A percentile compares a stretch with the other conserved stretches of the same genome.
These are phyloP conservation scores for Aix galericulata DNA, from an alignment of 2,113 vertebrate genomes.

Conservation along the genomic window DNA sequence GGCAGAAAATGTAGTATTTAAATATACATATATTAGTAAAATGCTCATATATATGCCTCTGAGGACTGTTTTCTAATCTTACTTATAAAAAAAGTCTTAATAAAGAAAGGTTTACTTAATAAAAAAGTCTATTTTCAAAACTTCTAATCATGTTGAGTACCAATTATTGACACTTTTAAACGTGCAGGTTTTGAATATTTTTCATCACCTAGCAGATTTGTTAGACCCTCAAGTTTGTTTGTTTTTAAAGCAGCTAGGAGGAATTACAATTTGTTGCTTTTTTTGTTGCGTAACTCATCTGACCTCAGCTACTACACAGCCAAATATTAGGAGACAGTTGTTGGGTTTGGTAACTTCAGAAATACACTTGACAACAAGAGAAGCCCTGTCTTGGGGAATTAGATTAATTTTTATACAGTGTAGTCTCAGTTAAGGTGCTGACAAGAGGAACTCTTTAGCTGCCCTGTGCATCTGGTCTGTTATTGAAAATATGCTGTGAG, in stretches of 20 bases:
- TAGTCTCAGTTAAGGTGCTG: neutral
- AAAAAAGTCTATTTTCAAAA: neutral
- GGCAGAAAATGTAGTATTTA: neutral
- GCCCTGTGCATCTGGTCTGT: rapidly evolving
- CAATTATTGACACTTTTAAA: neutral
- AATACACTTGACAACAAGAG: neutral
- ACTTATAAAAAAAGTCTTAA: neutral
- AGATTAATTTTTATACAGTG: neutral
- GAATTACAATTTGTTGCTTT: neutral
- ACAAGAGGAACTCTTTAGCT: neutral
- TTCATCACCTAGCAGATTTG: neutral
- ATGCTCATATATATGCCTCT: neutral
- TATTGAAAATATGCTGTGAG: neutral
- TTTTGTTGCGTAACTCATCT: neutral
- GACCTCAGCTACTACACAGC: neutral
- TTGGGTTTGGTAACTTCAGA: neutral
- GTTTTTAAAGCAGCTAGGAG: neutral
- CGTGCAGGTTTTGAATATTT: neutral
- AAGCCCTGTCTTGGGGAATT: neutral
- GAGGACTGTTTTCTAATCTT: neutral
- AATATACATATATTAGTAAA: neutral
- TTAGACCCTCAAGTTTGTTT: neutral
- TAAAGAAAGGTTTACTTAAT: no score
- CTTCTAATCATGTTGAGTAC: neutral
- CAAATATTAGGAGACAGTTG: neutral